Conservation (phyloP, 2,113 vertebrate species). For the Thinocorus orbignyianus region DNA sequence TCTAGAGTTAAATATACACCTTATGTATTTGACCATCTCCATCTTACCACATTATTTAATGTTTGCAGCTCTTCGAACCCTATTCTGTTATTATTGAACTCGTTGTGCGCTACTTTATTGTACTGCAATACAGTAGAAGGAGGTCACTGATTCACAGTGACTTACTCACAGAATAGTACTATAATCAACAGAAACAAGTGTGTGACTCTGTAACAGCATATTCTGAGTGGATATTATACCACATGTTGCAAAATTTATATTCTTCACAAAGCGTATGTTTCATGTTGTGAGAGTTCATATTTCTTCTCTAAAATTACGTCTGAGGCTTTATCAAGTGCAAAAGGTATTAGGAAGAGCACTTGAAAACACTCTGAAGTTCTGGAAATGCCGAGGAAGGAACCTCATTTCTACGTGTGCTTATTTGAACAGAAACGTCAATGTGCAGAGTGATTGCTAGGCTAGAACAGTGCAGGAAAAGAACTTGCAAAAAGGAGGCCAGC, state of each 20-base stretch:
- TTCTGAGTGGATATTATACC: neutral
- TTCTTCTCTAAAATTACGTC: neutral
- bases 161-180: neutral
- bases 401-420: neutral
- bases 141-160: neutral
- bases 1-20: neutral
- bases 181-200: neutral
- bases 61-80: neutral
- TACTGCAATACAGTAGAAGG: neutral
- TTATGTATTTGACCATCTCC: neutral
- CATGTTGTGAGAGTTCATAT: neutral
- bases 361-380: neutral
- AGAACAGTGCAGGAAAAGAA: neutral
- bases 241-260: neutral
- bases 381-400: conserved; percentile 30
- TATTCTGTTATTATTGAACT: neutral
- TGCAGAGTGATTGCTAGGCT: neutral
- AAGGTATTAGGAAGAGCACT: neutral
- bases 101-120: neutral
- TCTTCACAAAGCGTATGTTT: neutral
- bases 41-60: neutral
- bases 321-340: neutral
- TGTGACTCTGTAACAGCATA: neutral
- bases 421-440: neutral
- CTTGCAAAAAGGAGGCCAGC: neutral